Evolutionary conservation across 92 coral and sea anemone genomes (phyloP), one percentile per base, ranked within the genome.

Genomic region (Phenganax subtilis): DNA sequence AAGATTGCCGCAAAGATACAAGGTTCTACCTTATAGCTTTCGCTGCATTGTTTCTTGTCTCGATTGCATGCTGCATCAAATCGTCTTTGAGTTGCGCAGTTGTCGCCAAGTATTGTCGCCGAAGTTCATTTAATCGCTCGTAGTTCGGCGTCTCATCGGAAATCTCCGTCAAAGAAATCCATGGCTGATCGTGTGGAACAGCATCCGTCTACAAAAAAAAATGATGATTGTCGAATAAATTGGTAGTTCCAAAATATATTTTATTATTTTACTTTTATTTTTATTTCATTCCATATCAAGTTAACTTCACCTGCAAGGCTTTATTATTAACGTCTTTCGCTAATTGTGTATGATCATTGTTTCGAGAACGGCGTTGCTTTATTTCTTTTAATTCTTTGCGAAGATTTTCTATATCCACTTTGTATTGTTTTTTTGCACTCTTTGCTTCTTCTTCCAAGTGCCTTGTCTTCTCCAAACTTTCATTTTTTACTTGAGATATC

Each of bases 11-110:
- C 31, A 65, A 65, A 17, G 27, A 9, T 0, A 17, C 28, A 12
- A 69, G 74, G 12, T 69, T 69, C 12, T 20, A 93, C 98, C 98
- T 90, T 68, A 93, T 92, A 83, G 92, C 92, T 80, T 92, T 92
- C 11, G 98, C 92, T 15, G 98, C 98, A 65, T 84, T 90, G 15
- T 90, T 76, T 76, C 92, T 93, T 70, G 97, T 93, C 78, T 93
- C 91, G 58, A 88, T 85, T 53, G 89, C 97, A 81, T 93, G 98
- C 54, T 87, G 87, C 84, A 93, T 80, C 56, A 93, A 97, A 81
- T 94, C 98, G 72, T 92, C 88, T 9, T 93, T 93, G 89, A 94
- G 91, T 91, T 87, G 93, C 85, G 98, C 98, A 84, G 93, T 88
- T 60, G 97, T 94, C 53, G 87, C 96, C 80, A 94, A 85, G 91